Evolutionary conservation across 1,140 invertebrate species (phyloP).

Genomic region (Drosophila pachea): DNA sequence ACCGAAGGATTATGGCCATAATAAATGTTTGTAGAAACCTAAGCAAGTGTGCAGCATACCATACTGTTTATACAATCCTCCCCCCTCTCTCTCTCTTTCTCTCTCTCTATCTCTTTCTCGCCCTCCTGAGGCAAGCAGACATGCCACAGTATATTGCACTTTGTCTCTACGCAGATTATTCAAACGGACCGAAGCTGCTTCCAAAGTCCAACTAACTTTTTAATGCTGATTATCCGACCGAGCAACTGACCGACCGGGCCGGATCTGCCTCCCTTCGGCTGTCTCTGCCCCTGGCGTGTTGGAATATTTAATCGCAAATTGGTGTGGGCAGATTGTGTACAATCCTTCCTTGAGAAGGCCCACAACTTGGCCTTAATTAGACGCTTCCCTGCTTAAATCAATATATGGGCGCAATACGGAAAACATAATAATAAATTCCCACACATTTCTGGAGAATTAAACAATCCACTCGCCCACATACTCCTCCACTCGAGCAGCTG

Average conservation of each 20-base stretch:
- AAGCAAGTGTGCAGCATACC: constrained; percentile 54
- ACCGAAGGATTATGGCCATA: constrained; percentile 66
- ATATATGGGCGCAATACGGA: constrained; percentile 35
- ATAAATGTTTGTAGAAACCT: constrained; percentile 67
- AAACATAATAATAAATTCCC: constrained; percentile 40
- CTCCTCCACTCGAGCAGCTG: neutral
- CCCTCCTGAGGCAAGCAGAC: constrained; percentile 43
- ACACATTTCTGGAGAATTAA: constrained; percentile 59
- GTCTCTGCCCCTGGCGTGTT: neutral
- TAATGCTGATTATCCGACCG: constrained; percentile 64
- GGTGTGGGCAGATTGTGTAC: constrained; percentile 64
- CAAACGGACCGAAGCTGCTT: constrained; percentile 15
- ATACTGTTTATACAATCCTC: constrained; percentile 54
- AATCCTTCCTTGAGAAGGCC: constrained; percentile 30
- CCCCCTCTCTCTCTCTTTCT: constrained; percentile 12
- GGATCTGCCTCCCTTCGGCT: neutral
- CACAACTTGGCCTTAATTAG: constrained; percentile 61
- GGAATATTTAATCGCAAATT: constrained; percentile 66
- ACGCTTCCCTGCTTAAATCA: constrained; percentile 49
- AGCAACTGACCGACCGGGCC: neutral
- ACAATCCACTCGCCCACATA: constrained; percentile 44
- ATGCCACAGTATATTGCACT: constrained; percentile 45
- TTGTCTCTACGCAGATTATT: constrained; percentile 34
- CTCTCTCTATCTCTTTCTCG: neutral
- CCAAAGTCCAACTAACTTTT: constrained; percentile 45